These are phyloP conservation scores for Monochamus alternatus DNA, from an alignment of 2,888 invertebrate species.

Conservation along the genomic window DNA sequence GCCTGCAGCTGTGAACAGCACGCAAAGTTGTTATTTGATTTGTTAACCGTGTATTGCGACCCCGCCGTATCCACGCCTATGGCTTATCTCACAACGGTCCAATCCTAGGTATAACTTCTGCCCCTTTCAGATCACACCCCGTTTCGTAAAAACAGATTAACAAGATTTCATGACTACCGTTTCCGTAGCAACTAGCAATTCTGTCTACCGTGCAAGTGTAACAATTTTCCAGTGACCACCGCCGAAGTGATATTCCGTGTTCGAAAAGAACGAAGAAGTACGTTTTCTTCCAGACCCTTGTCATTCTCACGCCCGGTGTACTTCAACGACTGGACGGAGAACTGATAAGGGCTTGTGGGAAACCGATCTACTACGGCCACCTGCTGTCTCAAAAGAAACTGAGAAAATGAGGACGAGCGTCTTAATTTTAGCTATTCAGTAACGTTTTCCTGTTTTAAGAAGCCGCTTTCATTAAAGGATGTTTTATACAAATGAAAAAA, in stretches of 20 bases:
- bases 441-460: not conserved
- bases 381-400: constrained; percentile 15
- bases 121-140: too few species aligned
- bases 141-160: too few species aligned
- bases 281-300: constrained; percentile 82
- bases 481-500: too few species aligned
- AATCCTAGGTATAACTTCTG: too few species aligned
- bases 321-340: constrained; percentile 95
- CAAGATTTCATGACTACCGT: too few species aligned
- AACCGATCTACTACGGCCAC: constrained; percentile 70
- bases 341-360: constrained; percentile 96
- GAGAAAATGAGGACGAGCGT: not conserved
- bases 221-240: constrained; percentile 36
- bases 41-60: too few species aligned
- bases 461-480: too few species aligned
- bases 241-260: constrained; percentile 48
- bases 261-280: constrained; percentile 44
- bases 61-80: too few species aligned
- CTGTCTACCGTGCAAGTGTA: not conserved
- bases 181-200: not conserved
- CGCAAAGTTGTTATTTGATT: too few species aligned
- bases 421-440: not conserved
- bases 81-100: too few species aligned
- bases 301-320: constrained; percentile 96
- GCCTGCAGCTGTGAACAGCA: too few species aligned